Conservation (phyloP, 2,797 vertebrate genomes). For the Alectoris magna region DNA sequence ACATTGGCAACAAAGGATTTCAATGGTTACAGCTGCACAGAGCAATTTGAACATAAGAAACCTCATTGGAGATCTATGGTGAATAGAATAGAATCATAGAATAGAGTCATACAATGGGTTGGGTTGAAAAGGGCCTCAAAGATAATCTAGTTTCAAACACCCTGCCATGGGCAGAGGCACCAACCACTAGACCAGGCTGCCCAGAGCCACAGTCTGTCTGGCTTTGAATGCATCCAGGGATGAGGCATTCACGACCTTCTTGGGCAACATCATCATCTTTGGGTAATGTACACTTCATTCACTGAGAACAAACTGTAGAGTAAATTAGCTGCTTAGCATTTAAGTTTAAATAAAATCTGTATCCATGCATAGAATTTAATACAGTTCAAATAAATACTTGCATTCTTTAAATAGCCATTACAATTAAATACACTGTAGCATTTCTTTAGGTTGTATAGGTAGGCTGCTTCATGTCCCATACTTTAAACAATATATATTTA, state of each 20-base stretch:
- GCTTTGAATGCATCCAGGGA: too few species aligned
- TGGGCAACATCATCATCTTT: neutral
- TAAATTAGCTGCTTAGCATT: neutral
- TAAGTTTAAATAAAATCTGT: neutral
- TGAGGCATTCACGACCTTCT: too few species aligned
- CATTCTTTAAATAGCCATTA: neutral
- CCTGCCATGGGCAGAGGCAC: too few species aligned
- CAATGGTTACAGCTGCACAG: neutral
- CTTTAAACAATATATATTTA: neutral
- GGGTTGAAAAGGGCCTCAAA: too few species aligned
- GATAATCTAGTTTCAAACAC: too few species aligned
- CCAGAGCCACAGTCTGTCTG: too few species aligned
- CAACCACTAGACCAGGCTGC: too few species aligned
- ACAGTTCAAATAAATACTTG: neutral
- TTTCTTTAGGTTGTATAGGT: neutral
- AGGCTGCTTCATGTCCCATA: neutral
- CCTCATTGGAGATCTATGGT: too few species aligned
- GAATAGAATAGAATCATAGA: too few species aligned
- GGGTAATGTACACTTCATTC: neutral
- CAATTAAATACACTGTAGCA: neutral
- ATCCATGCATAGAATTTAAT: neutral
- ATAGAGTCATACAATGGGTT: too few species aligned
- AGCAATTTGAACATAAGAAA: neutral
- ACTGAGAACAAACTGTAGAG: neutral
- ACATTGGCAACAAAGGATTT: neutral